These are phyloP conservation scores for Excalfactoria chinensis DNA, from an alignment of 2,113 vertebrate genomes.

Conservation along the genomic window DNA sequence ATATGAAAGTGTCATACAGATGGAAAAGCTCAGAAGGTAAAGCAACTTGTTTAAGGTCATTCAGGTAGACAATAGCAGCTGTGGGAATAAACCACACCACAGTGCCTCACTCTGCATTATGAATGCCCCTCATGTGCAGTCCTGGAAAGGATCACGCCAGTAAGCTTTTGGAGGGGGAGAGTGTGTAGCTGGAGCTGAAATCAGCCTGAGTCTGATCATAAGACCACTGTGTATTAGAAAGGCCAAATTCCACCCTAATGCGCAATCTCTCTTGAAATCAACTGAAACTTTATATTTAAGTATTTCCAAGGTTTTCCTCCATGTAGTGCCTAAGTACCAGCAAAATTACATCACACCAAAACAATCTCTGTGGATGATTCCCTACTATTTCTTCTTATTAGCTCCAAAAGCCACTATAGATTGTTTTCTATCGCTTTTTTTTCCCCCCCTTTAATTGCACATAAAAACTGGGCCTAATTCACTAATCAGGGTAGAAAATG, in stretches of 20 bases:
- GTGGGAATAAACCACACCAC: constrained; percentile 23
- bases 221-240: constrained; percentile 58
- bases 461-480: not conserved
- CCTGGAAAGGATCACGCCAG: constrained; percentile 19
- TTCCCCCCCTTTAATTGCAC: not conserved
- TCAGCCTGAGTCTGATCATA: constrained; percentile 24
- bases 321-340: constrained; percentile 19
- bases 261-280: constrained; percentile 49
- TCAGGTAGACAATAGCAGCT: constrained; percentile 33
- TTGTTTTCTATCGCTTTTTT: not conserved
- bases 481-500: not conserved
- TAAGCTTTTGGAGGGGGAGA: not conserved
- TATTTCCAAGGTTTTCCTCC: constrained; percentile 49
- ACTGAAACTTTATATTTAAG: constrained; percentile 35
- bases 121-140: constrained; percentile 46
- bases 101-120: constrained; percentile 11
- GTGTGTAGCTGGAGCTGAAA: constrained; percentile 14
- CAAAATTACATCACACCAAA: constrained; percentile 51
- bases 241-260: constrained; percentile 37
- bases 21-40: constrained; percentile 33
- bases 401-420: not conserved
- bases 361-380: constrained; percentile 23
- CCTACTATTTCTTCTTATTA: constrained; percentile 5
- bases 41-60: constrained; percentile 18
- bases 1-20: not conserved